phyloP scores from a whole-genome alignment of 2,888 invertebrate genomes.

The Rhagonycha lutea region DNA sequence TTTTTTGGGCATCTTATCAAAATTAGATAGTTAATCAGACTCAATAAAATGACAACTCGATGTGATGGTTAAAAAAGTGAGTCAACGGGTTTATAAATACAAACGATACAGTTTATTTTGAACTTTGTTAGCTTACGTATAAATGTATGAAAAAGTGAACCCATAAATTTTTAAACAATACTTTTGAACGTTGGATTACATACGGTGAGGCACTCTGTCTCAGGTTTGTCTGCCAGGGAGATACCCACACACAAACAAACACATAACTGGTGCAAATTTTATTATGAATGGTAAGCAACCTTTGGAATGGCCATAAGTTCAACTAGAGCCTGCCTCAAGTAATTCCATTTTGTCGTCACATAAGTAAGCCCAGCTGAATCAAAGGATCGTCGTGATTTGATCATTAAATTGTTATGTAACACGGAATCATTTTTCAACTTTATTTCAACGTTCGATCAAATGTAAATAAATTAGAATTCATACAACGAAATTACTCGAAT shows the following conservation, averaged over 20 bases:
- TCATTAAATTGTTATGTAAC: constrained; percentile 12
- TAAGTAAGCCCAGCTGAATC: constrained; percentile 3
- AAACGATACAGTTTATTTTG: not conserved
- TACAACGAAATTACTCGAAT: no score
- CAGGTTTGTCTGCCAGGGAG: constrained; percentile 18
- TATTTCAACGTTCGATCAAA: not conserved
- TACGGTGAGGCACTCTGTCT: constrained; percentile 7
- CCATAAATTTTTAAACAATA: constrained; percentile 2
- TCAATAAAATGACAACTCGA: not conserved
- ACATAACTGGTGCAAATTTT: constrained; percentile 23
- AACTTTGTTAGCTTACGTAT: not conserved
- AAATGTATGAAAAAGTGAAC: not conserved
- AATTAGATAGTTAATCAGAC: not conserved
- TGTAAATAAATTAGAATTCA: not conserved
- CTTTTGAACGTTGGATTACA: constrained; percentile 13
- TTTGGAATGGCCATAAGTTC: constrained; percentile 30
- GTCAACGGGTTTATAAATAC: not conserved
- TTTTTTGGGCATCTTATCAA: not conserved
- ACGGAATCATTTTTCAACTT: not conserved
- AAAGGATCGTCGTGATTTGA: constrained; percentile 5
- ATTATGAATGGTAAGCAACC: constrained; percentile 26
- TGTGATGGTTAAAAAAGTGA: not conserved
- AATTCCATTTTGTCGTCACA: constrained; percentile 21
- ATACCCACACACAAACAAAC: constrained; percentile 14
- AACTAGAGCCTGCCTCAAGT: constrained; percentile 31